Evolutionary conservation across 2,888 invertebrate genomes (phyloP).

Genomic region (Agrochola circellaris): DNA sequence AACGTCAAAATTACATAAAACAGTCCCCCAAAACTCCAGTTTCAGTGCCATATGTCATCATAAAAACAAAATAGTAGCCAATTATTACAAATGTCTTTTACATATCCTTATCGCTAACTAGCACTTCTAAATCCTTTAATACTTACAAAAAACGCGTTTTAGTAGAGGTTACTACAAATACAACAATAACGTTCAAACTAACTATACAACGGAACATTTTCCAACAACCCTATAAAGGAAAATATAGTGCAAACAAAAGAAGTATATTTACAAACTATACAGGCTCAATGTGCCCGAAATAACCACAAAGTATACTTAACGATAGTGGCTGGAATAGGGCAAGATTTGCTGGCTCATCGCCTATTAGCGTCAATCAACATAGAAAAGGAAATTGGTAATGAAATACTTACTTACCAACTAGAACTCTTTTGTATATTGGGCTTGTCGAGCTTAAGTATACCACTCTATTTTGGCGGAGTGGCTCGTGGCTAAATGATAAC

Average conservation of each 20-base stretch:
- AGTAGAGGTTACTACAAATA: not conserved
- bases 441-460: slow-evolving; percentile 14
- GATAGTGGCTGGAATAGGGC: slow-evolving; percentile 42
- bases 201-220: not conserved
- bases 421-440: slow-evolving; percentile 20
- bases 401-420: slow-evolving; percentile 42
- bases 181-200: not conserved
- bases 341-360: slow-evolving; percentile 61
- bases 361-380: slow-evolving; percentile 62
- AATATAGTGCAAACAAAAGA: slow-evolving; percentile 32
- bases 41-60: too few relatives aligned
- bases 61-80: not conserved
- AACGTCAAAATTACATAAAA: too few relatives aligned
- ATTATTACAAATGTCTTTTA: not conserved
- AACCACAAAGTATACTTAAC: slow-evolving; percentile 39
- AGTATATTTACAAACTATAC: slow-evolving; percentile 44
- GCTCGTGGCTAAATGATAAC: not conserved
- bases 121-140: not conserved
- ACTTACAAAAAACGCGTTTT: not conserved
- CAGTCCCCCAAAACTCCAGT: too few relatives aligned
- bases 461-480: not conserved
- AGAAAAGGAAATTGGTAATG: slow-evolving; percentile 41
- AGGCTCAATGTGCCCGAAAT: slow-evolving; percentile 27
- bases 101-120: not conserved
- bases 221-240: slow-evolving; percentile 5